Percentiles rank a stretch among this genome's conserved stretches.
phyloP scores from a whole-genome alignment of 2,888 invertebrate genomes.

The Pyrrhosoma nymphula region DNA sequence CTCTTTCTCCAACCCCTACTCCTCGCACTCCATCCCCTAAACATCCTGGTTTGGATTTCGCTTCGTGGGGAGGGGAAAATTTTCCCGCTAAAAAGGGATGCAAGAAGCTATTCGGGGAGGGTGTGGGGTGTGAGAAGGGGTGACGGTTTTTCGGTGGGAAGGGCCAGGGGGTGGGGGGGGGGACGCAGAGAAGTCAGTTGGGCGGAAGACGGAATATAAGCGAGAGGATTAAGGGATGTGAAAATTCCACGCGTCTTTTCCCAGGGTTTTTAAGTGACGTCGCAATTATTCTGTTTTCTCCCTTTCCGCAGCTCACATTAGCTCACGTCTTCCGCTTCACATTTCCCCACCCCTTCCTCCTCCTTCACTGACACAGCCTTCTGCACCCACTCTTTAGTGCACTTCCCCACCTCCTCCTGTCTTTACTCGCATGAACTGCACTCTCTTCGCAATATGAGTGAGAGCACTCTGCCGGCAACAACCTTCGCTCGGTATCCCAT shows the following conservation, averaged over 20 bases:
- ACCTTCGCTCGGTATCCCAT: too few relatives aligned
- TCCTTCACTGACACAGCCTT: background rate
- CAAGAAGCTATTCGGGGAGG: background rate
- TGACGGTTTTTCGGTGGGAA: background rate
- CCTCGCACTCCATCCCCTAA: background rate
- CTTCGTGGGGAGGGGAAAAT: background rate
- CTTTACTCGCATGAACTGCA: too few relatives aligned
- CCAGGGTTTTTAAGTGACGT: background rate
- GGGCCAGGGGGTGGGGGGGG: background rate
- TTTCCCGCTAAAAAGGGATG: background rate
- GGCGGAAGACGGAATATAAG: background rate
- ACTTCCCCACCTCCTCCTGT: too few relatives aligned
- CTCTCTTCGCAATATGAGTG: too few relatives aligned
- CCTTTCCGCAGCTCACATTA: background rate
- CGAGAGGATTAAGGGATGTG: background rate
- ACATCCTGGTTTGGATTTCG: background rate
- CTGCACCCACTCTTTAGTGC: too few relatives aligned
- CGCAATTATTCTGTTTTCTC: background rate
- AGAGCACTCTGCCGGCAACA: too few relatives aligned
- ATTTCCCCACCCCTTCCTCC: too few relatives aligned
- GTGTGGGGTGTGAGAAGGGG: background rate
- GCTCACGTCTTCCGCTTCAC: background rate
- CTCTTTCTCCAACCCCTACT: background rate
- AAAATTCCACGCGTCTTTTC: slow-evolving; percentile 1
- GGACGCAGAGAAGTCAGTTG: background rate